Base-by-base conservation (phyloP, 2,113 vertebrate genomes). In the Halcyon malimbica region DNA sequence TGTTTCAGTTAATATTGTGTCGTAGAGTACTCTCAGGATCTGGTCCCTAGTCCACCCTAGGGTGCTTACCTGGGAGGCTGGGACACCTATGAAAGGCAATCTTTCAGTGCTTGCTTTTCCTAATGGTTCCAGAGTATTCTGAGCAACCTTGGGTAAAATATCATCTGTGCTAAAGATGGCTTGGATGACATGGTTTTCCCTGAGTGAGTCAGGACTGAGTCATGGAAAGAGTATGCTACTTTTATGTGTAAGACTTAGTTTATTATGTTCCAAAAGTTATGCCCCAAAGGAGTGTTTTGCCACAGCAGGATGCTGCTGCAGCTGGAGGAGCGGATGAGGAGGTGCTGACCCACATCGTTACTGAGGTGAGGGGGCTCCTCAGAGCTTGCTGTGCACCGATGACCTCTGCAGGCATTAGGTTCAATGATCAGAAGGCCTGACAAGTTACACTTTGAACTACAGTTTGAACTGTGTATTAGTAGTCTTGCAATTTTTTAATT, bases 141-240 rank as follows among this genome's bases (percentile, higher is more conserved):
- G 51, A 90, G 83, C 42, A 54, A 70, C 74, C 54, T 65, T 70
- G n/a, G 41, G 68, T 62, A 73, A 90, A 93, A 92, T 74, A 74
- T 75, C 50, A 78, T 84, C 56, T 84, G 56, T 94, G 81, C 64
- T 91, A 87, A 93, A 93, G 75, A 82, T 28, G 33, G 74, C 78
- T 88, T 76, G 44, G 93, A 94, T 80, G 4, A 93, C 64, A 53
- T 16, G 10, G 41, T 77, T 95, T 90, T 81, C 37, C 68, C 62
- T 80, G 70, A 35, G 44, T 92, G 92, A 96, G 63, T 95, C 85
- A 92, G 59, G 59, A n/a, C 65, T 95, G 92, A 95, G 75, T 94
- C 94, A 93, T 11, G 31, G 63, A 71, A 86, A 69, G 59, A 88
- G 57, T 17, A 62, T 84, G 77, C 56, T 56, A 5, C 56, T 88